These are phyloP conservation scores for Platygyra sinensis DNA, from an alignment of 64 coral and sea anemone genomes.

Conservation along the genomic window DNA sequence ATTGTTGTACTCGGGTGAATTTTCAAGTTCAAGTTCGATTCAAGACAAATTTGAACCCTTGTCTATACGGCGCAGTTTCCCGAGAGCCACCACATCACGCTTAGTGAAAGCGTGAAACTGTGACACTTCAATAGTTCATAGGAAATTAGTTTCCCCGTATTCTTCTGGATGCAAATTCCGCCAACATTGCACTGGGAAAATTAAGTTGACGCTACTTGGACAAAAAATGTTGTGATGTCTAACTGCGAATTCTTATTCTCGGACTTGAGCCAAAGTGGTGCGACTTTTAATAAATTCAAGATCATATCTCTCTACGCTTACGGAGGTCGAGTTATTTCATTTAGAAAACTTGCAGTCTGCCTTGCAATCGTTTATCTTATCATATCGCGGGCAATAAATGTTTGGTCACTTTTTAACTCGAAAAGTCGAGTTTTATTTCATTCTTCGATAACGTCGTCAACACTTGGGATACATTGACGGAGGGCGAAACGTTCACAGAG, in stretches of 20 bases:
- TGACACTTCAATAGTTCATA: neutral
- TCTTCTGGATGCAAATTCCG: neutral
- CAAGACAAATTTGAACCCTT: neutral
- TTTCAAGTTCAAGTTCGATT: conserved; percentile 4
- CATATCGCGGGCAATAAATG: no score
- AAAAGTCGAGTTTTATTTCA: no score
- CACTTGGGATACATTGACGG: no score
- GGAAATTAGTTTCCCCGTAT: neutral
- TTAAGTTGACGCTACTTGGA: neutral
- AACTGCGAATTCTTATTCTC: neutral
- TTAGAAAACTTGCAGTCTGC: no score
- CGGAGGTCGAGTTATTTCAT: no score
- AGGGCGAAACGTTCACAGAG: no score
- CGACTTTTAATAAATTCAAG: no score
- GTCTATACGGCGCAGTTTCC: neutral
- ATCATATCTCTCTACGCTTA: no score
- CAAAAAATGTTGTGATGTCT: neutral
- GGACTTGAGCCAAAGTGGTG: neutral
- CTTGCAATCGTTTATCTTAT: no score
- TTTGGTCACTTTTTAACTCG: no score
- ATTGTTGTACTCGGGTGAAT: neutral
- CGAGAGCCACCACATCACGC: neutral
- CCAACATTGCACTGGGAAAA: no score
- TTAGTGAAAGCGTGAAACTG: neutral
- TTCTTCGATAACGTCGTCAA: no score